A percentile compares a stretch with the other conserved stretches of the same genome.
phyloP scores from a whole-genome alignment of 1,140 invertebrate genomes.

The Stegodyphus dumicola region DNA sequence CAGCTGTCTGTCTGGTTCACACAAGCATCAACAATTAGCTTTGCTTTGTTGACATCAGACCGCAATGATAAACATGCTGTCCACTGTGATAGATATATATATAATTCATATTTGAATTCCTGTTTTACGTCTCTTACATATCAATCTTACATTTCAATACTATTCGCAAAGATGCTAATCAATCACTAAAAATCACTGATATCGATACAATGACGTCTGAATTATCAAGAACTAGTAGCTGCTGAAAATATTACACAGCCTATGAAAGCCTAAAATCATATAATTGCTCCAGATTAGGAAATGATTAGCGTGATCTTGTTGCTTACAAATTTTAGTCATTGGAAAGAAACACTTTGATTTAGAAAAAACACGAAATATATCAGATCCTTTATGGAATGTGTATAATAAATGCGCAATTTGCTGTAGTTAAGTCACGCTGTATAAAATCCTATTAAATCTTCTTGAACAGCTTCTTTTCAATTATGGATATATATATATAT shows the following conservation, averaged over 20 bases:
- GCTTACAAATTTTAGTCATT: not conserved
- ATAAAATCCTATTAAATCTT: conserved; percentile 12
- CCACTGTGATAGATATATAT: too few relatives aligned
- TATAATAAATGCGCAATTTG: conserved; percentile 15
- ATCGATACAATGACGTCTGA: conserved; percentile 14
- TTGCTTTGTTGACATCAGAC: too few relatives aligned
- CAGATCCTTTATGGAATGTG: not conserved
- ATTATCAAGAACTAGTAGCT: conserved; percentile 6
- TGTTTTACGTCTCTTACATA: too few relatives aligned
- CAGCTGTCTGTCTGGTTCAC: too few relatives aligned
- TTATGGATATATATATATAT: not conserved
- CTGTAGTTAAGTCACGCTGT: not conserved
- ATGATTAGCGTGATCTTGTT: not conserved
- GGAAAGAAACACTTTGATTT: conserved; percentile 1
- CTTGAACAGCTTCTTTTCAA: conserved; percentile 2
- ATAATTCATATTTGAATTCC: too few relatives aligned
- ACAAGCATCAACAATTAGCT: too few relatives aligned
- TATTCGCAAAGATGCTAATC: too few relatives aligned
- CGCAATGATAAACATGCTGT: too few relatives aligned
- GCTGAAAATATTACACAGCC: not conserved
- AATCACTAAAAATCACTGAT: conserved; percentile 12
- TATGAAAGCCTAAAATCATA: conserved; percentile 50
- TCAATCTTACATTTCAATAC: too few relatives aligned
- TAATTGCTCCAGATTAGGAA: not conserved
- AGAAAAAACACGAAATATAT: conserved; percentile 17